Evolutionary conservation across 2,113 vertebrate genomes (phyloP).

Genomic region (Xiphophorus hellerii): DNA sequence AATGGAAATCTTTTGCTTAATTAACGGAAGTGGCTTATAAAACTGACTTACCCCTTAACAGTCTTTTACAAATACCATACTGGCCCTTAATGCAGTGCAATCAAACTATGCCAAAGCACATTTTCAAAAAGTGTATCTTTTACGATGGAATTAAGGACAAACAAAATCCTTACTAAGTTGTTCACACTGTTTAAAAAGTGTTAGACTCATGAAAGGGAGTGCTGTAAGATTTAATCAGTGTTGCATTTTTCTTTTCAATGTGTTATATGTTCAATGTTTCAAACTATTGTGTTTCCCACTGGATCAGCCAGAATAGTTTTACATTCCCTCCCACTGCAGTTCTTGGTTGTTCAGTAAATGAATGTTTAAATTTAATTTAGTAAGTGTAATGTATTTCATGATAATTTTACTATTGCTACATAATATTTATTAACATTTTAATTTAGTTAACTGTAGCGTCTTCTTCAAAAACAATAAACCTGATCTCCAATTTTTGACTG

Average conservation of each 20-base stretch:
- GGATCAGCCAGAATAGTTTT: slow-evolving; percentile 22
- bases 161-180: background rate
- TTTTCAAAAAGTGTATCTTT: background rate
- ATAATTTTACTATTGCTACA: background rate
- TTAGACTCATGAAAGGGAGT: background rate
- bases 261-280: too few relatives aligned
- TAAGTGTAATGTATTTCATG: too few relatives aligned
- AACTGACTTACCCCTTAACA: too few relatives aligned
- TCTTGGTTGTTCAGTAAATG: slow-evolving; percentile 33
- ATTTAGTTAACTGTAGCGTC: background rate
- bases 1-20: too few relatives aligned
- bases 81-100: background rate
- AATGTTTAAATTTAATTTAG: too few relatives aligned
- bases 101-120: background rate
- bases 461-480: slow-evolving; percentile 13
- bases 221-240: background rate
- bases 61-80: background rate
- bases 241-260: slow-evolving; percentile 6
- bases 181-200: background rate
- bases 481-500: background rate
- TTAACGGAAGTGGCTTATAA: too few relatives aligned
- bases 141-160: background rate
- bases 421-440: background rate
- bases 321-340: slow-evolving; percentile 29
- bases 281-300: slow-evolving; percentile 2